Conservation (phyloP, 1,140 invertebrate genomes). For the Doryteuthis pealeii region DNA sequence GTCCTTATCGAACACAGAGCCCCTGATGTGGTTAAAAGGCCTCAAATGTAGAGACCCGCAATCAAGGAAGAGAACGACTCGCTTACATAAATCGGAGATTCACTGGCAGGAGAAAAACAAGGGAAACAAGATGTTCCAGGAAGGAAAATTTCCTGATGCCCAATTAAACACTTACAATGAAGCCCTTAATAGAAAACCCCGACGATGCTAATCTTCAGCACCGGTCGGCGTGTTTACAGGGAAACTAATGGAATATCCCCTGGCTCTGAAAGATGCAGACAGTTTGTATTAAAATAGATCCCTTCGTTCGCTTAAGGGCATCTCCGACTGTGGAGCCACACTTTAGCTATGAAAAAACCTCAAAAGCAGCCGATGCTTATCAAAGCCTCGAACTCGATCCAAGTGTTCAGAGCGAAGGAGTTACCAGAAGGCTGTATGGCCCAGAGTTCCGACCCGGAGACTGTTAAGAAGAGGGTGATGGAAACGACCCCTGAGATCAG, state of each 20-base stretch:
- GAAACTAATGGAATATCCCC: conserved; percentile 95
- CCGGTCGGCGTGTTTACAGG: conserved; percentile 95
- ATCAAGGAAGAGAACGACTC: conserved; percentile 87
- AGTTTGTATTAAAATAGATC: conserved; percentile 91
- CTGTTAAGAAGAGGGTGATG: conserved; percentile 92
- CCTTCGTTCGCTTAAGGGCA: conserved; percentile 91
- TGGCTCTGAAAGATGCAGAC: conserved; percentile 97
- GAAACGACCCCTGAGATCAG: conserved; percentile 97
- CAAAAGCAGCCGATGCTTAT: conserved; percentile 86
- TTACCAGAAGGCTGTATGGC: conserved; percentile 80
- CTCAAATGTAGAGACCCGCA: conserved; percentile 65
- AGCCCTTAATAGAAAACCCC: conserved; percentile 95
- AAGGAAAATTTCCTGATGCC: conserved; percentile 89
- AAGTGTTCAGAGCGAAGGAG: conserved; percentile 86
- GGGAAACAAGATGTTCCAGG: conserved; percentile 80
- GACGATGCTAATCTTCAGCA: conserved; percentile 94
- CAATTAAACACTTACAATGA: conserved; percentile 91
- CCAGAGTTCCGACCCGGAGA: conserved; percentile 80
- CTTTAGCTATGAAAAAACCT: conserved; percentile 87
- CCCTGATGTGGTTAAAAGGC: conserved; percentile 71
- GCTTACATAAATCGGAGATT: conserved; percentile 89
- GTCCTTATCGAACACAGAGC: conserved; percentile 96
- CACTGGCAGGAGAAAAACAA: conserved; percentile 93
- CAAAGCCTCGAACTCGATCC: conserved; percentile 91
- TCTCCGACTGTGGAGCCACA: conserved; percentile 91